These are phyloP conservation scores for Heliconius erato DNA, from an alignment of 2,888 invertebrate species.

Conservation along the genomic window DNA sequence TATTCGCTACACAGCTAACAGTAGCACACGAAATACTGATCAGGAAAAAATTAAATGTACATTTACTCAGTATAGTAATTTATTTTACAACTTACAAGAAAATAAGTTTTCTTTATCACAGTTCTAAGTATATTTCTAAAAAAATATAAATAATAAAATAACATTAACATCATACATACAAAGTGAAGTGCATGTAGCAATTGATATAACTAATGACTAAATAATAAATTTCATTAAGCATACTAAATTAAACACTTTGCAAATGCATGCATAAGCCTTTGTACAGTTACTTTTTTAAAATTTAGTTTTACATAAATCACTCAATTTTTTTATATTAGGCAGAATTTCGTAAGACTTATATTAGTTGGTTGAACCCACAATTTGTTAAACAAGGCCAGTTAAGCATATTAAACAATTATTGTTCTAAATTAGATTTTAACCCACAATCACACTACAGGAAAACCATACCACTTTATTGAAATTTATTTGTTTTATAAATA, in stretches of 20 bases:
- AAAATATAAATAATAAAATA: background rate
- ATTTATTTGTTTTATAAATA: background rate
- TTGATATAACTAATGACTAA: slow-evolving; percentile 14
- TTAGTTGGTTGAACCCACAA: too few relatives aligned
- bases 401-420: too few relatives aligned
- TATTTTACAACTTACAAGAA: background rate
- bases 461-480: too few relatives aligned
- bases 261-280: slow-evolving; percentile 3
- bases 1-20: background rate
- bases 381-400: too few relatives aligned
- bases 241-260: background rate
- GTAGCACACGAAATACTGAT: background rate
- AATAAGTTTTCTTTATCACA: slow-evolving; percentile 20
- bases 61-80: background rate
- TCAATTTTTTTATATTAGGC: background rate
- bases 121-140: slow-evolving; percentile 1
- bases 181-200: background rate
- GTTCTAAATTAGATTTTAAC: too few relatives aligned
- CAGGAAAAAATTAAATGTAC: background rate
- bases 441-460: too few relatives aligned
- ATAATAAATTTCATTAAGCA: background rate
- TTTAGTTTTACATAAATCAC: background rate
- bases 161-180: background rate
- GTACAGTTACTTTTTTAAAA: too few relatives aligned
- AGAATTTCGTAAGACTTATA: background rate